Percentiles rank a stretch among this genome's conserved stretches.
Conservation (phyloP, 1,140 invertebrate genomes). For the Caenorhabditis remanei region DNA sequence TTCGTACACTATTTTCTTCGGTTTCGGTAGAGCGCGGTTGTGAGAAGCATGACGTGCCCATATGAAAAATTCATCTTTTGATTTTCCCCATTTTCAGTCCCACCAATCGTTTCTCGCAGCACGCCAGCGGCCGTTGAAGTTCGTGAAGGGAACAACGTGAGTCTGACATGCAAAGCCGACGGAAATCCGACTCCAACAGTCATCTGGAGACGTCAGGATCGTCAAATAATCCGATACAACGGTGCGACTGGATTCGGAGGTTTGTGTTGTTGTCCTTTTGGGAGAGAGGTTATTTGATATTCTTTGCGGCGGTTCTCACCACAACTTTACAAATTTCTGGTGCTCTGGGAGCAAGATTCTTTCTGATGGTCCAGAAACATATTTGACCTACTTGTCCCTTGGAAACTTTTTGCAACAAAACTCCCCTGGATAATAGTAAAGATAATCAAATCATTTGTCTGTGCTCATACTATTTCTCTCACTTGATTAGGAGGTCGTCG, state of each 20-base stretch:
- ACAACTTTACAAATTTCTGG: slow-evolving; percentile 32
- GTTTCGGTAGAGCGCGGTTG: too few species aligned
- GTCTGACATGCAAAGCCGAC: slow-evolving; percentile 87
- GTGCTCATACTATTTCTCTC: slow-evolving; percentile 10
- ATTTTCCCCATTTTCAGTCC: slow-evolving; percentile 77
- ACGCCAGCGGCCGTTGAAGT: slow-evolving; percentile 90
- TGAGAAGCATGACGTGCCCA: too few species aligned
- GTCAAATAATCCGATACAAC: slow-evolving; percentile 83
- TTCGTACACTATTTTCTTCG: too few species aligned
- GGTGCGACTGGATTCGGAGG: slow-evolving; percentile 69
- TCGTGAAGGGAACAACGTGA: slow-evolving; percentile 89
- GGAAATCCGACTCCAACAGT: slow-evolving; percentile 89
- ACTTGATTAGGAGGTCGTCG: slow-evolving; percentile 15
- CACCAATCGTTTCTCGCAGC: slow-evolving; percentile 81
- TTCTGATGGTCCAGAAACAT: too few species aligned
- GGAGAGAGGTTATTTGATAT: slow-evolving; percentile 23
- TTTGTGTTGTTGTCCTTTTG: slow-evolving; percentile 18
- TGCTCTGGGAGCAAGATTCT: background rate
- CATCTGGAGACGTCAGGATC: slow-evolving; percentile 91
- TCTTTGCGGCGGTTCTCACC: background rate
- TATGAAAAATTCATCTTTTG: background rate
- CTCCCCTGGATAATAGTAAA: too few species aligned
- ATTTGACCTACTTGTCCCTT: too few species aligned
- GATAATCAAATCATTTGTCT: slow-evolving; percentile 48
- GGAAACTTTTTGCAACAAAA: too few species aligned